A percentile compares a stretch with the other conserved stretches of the same genome.
Evolutionary conservation across 2,797 vertebrate species (phyloP).

Genomic region (Bucorvus abyssinicus): DNA sequence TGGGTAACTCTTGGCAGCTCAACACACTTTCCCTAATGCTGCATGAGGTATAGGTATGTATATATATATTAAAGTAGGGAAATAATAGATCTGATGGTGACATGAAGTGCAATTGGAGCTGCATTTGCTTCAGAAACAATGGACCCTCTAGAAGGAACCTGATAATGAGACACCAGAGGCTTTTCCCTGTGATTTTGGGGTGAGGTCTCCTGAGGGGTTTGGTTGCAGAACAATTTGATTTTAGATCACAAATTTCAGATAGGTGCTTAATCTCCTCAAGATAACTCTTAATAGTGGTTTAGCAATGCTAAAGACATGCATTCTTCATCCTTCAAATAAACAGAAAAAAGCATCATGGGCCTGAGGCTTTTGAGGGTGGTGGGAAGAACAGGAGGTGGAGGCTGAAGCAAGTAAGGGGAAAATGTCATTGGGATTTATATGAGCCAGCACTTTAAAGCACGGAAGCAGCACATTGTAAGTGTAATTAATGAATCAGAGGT

Average conservation of each 20-base stretch:
- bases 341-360: background rate
- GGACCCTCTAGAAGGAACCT: background rate
- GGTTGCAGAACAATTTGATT: background rate
- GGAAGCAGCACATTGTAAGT: background rate
- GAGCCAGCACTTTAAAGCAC: background rate
- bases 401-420: background rate
- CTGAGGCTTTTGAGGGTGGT: background rate
- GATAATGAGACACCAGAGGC: background rate
- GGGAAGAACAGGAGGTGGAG: background rate
- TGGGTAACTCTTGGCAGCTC: background rate
- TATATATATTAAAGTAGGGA: background rate
- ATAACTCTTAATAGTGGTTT: background rate
- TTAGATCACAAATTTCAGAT: background rate
- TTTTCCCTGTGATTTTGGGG: background rate
- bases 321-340: background rate
- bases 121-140: background rate
- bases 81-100: background rate
- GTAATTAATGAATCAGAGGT: background rate
- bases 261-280: background rate
- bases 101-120: background rate
- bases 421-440: background rate
- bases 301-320: background rate
- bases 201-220: background rate
- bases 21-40: background rate
- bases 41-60: rapidly evolving